Evolutionary conservation across 1,140 invertebrate species (phyloP), one percentile per base, ranked within the genome.

Genomic region (Lethrus apterus): DNA sequence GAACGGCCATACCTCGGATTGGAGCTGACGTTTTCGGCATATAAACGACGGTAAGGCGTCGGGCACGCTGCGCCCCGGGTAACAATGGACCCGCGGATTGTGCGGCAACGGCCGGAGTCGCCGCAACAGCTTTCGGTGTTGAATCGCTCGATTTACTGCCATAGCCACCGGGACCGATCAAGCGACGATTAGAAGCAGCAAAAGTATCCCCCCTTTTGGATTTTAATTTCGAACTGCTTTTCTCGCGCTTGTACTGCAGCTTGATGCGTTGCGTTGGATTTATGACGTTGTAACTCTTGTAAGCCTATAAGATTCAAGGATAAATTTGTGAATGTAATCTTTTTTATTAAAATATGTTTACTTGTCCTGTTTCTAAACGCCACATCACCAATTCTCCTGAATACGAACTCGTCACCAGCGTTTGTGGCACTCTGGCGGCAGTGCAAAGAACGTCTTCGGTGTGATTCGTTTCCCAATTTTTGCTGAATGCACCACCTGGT

Each of bases 331-430:
- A 26, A 11, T 52, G 18, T 15, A 44, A 2, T 26, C 50, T 48
- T 67, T 64, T 72, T 72, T 54, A 79, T 76, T 71, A n/a, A n/a
- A n/a, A n/a, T n/a, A n/a, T n/a, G n/a, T n/a, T n/a, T n/a, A n/a
- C n/a, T 52, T 84, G 79, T 0, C 80, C 80, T 1, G 81, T 85
- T 58, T 85, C 80, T 20, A 85, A 62, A 44, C 76, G 75, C 86
- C 86, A 89, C 20, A 89, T 69, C 38, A 89, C 70, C 8, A 91
- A 70, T 63, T 89, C 84, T 2, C 86, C 87, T 3, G 38, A 26
- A 41, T 41, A 41, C 5, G 38, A 41, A 46, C 71, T 74, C 1
- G 86, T 87, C 9, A 78, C 83, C 1, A 89, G 60, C 1, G 76
- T 67, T 55, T 83, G 71, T 1, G 81, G 79, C n/a, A 70, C 51